These are phyloP conservation scores for Dynastes grantii DNA, from an alignment of 2,888 invertebrate genomes.

Conservation along the genomic window DNA sequence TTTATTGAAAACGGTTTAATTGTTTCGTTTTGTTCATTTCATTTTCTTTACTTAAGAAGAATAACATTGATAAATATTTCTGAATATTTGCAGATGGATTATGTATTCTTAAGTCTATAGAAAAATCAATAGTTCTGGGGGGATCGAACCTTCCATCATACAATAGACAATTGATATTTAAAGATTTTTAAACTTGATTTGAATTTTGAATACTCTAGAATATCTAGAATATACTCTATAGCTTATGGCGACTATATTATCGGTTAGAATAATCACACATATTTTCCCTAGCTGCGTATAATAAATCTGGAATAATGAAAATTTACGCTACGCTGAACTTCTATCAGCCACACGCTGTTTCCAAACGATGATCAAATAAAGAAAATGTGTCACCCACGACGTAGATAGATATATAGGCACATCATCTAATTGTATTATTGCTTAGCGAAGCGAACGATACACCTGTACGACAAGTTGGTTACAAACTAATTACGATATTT, in stretches of 20 bases:
- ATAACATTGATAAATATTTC: too few relatives aligned
- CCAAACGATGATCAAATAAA: conserved; percentile 19
- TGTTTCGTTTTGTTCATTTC: too few relatives aligned
- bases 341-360: conserved; percentile 10
- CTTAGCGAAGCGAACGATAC: conserved; percentile 22
- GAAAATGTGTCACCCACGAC: conserved; percentile 15
- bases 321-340: conserved; percentile 28
- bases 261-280: conserved; percentile 5
- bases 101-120: too few relatives aligned
- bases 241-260: background rate
- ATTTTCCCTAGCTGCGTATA: conserved; percentile 20
- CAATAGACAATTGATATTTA: too few relatives aligned
- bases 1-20: too few relatives aligned
- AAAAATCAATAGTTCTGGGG: too few relatives aligned
- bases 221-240: too few relatives aligned
- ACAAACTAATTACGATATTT: conserved; percentile 41
- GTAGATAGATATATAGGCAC: conserved; percentile 17
- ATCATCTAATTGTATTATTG: conserved; percentile 34
- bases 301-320: conserved; percentile 29
- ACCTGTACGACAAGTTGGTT: conserved; percentile 22
- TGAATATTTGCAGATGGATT: too few relatives aligned
- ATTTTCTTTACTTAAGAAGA: too few relatives aligned
- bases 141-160: too few relatives aligned
- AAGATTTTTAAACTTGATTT: too few relatives aligned
- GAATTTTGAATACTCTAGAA: too few relatives aligned